phyloP scores from a whole-genome alignment of 2,888 invertebrate genomes.

The Troilus luridus region DNA sequence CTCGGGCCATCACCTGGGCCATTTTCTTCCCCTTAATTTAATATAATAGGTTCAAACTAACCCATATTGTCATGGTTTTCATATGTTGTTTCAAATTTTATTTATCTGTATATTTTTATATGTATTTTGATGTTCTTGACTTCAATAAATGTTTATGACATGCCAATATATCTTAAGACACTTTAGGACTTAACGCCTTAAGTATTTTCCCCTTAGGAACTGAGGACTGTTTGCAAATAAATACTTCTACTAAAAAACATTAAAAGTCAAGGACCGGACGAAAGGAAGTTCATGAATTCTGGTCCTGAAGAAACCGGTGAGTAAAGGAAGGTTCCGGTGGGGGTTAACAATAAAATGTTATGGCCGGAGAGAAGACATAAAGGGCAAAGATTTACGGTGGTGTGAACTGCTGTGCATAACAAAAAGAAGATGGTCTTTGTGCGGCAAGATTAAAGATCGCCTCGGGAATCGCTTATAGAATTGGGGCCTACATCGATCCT shows the following conservation, averaged over 20 bases:
- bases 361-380: slow-evolving; percentile 10
- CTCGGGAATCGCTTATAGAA: slow-evolving; percentile 16
- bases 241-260: background rate
- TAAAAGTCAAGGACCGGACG: background rate
- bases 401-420: slow-evolving; percentile 35
- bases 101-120: too few species aligned
- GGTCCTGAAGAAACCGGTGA: background rate
- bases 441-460: background rate
- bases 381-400: slow-evolving; percentile 29
- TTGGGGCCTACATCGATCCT: background rate
- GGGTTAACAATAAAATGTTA: slow-evolving; percentile 31
- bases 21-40: too few species aligned
- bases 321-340: slow-evolving; percentile 6
- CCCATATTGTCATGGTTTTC: too few species aligned
- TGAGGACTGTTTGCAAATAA: background rate
- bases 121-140: too few species aligned
- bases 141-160: too few species aligned
- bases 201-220: too few species aligned
- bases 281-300: background rate
- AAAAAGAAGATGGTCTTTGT: slow-evolving; percentile 27
- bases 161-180: too few species aligned
- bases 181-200: too few species aligned
- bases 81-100: too few species aligned
- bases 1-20: too few species aligned
- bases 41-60: too few species aligned